Evolutionary conservation across 2,888 invertebrate species (phyloP), one percentile per base, ranked within the genome.

Genomic region (Cephus pygmeus): DNA sequence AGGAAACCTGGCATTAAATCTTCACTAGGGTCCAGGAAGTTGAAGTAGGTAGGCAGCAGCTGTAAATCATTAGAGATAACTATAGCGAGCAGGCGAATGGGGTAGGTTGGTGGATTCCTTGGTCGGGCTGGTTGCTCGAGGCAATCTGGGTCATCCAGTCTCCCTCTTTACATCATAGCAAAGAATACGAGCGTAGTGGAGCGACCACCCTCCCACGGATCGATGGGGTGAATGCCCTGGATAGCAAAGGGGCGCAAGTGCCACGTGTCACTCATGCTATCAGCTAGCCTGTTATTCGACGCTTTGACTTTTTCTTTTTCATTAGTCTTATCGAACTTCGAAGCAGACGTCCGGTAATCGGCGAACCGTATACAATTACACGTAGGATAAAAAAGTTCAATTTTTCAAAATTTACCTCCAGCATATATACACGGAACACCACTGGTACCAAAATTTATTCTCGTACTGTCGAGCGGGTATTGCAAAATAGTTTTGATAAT

Each of bases 61-160:
- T 81, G 81, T 83, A 85, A 85, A 86, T 84, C 84, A 82, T 86
- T 82, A 84, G 81, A 84, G 83, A 84, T 83, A 84, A 84, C 81
- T 81, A 80, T 79, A 81, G 73, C 80, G 76, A 81, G 79, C 77
- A 83, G 80, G 80, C 71, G 76, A 79, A 83, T 80, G 81, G 83
- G 80, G 77, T 69, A 69, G 76, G 76, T 34, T 73, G 75, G 71
- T 75, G 74, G 75, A 69, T 69, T 56, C 36, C 73, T 69, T 68
- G 35, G 73, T 73, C 36, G 35, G 68, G 35, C 35, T 69, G 73
- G 56, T 69, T 36, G 77, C 40, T 75, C 56, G 36, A 76, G 36
- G 73, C 71, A 73, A 82, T 82, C 80, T 84, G 79, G 82, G 81
- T 84, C 83, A 80, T 71, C 75, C 79, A 73, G 78, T 34, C 73